Conservation (phyloP, 2,113 vertebrate species). For the Scomber japonicus region DNA sequence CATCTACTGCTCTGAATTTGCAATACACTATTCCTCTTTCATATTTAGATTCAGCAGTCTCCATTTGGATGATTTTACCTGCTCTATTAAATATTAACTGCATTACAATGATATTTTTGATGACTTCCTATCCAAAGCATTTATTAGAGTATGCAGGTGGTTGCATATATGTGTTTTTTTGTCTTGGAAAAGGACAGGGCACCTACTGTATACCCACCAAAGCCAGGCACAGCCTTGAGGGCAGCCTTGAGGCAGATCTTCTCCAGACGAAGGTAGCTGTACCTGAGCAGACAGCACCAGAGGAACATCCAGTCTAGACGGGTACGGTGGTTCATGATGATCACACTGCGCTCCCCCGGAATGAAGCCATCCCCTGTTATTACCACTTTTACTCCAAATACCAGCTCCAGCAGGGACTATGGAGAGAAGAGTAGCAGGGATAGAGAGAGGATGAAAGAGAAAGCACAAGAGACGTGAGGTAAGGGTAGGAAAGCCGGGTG, state of each 20-base stretch:
- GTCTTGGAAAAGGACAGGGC: neutral
- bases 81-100: neutral
- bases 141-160: conserved; percentile 1
- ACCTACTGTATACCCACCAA: conserved; percentile 86
- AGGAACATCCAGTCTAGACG: conserved; percentile 99
- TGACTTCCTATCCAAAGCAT: neutral
- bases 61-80: neutral
- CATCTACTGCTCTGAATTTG: neutral
- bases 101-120: conserved; percentile 6
- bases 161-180: neutral
- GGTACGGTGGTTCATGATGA: conserved; percentile 99
- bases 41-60: conserved; percentile 5
- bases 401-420: conserved; percentile 93
- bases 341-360: conserved; percentile 96
- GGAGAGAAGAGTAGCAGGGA: neutral
- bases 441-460: neutral
- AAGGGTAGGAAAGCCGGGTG: neutral
- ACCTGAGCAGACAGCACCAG: conserved; percentile 96
- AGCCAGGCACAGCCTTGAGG: conserved; percentile 95
- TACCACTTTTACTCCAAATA: conserved; percentile 95
- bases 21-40: neutral
- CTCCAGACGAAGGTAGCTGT: conserved; percentile 96
- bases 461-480: neutral
- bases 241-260: conserved; percentile 98
- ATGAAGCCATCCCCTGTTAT: conserved; percentile 97